phyloP scores from a whole-genome alignment of 1,140 invertebrate genomes.

The Charaxes varanes region DNA sequence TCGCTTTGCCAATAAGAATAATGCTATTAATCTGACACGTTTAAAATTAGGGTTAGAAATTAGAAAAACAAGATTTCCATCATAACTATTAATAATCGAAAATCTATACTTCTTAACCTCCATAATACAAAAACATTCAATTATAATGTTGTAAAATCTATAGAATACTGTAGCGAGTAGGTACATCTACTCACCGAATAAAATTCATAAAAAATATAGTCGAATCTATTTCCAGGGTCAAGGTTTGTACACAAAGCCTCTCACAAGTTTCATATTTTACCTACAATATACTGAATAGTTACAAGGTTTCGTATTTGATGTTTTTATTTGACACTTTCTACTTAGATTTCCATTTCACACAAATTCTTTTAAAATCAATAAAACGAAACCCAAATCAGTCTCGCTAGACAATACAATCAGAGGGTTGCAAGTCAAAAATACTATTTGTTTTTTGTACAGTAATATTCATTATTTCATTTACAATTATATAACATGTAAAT shows the following conservation, averaged over 20 bases:
- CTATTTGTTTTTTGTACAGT: too few species aligned
- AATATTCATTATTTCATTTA: too few species aligned
- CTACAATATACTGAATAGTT: conserved; percentile 8
- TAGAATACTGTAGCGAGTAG: too few species aligned
- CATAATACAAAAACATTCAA: neutral
- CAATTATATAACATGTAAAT: too few species aligned
- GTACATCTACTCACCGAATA: conserved; percentile 6
- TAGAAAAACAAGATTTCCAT: neutral
- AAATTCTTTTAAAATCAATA: conserved; percentile 40
- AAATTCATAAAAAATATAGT: conserved; percentile 4
- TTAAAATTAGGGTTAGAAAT: conserved; percentile 9
- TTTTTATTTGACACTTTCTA: conserved; percentile 19
- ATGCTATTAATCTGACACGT: conserved; percentile 1
- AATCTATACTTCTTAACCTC: neutral
- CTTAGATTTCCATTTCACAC: conserved; percentile 25
- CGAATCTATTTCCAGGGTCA: conserved; percentile 32
- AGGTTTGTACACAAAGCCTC: conserved; percentile 29
- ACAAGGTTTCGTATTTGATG: conserved; percentile 1
- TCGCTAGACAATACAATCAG: conserved; percentile 26
- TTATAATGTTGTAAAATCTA: too few species aligned
- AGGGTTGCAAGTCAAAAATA: too few species aligned
- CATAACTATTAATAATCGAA: neutral
- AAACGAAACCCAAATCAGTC: conserved; percentile 33
- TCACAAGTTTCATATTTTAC: conserved; percentile 34
- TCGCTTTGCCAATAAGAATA: conserved; percentile 3